phyloP scores from a whole-genome alignment of 1,140 invertebrate species.

The Metopolophium dirhodum region DNA sequence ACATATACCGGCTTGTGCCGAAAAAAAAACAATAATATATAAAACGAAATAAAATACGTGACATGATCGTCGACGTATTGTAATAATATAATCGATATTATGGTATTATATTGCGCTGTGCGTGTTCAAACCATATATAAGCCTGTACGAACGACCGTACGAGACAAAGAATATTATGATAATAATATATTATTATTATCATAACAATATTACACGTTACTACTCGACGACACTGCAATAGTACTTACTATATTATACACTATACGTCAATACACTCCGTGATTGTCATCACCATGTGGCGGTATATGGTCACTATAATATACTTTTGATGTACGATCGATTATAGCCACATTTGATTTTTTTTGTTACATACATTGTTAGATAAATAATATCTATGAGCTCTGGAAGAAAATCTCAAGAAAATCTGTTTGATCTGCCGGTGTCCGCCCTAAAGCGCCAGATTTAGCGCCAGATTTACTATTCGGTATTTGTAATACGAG shows the following conservation, averaged over 20 bases:
- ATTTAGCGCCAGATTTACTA: not conserved
- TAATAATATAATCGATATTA: constrained; percentile 20
- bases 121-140: not conserved
- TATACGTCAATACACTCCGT: not conserved
- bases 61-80: not conserved
- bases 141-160: not conserved
- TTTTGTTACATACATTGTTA: too few species aligned
- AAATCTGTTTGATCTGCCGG: not conserved
- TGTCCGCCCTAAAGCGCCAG: not conserved
- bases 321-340: not conserved
- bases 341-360: too few species aligned
- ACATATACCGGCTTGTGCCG: constrained; percentile 32
- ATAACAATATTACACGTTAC: not conserved
- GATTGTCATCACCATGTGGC: not conserved
- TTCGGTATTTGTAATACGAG: too few species aligned
- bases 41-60: constrained; percentile 42
- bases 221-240: not conserved
- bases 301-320: too few species aligned
- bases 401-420: too few species aligned
- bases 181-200: not conserved
- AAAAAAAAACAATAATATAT: not conserved
- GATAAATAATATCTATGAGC: too few species aligned
- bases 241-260: not conserved
- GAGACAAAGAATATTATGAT: constrained; percentile 6
- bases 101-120: not conserved